Conservation (phyloP, 2,797 vertebrate species). For the Squalus acanthias region DNA sequence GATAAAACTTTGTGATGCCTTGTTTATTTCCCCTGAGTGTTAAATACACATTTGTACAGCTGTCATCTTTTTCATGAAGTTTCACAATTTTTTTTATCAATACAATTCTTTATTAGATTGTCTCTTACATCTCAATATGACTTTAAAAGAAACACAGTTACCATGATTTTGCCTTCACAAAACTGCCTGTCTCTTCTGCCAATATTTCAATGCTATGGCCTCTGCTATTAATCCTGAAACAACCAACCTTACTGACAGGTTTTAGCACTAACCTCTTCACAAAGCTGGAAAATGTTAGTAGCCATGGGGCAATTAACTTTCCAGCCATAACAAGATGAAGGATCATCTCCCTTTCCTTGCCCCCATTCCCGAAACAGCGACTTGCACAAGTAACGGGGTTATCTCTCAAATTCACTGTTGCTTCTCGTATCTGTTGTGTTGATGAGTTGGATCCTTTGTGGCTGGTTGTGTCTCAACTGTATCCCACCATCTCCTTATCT, state of each 20-base stretch:
- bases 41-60: conserved; percentile 8
- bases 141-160: neutral
- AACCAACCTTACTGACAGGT: neutral
- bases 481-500: neutral
- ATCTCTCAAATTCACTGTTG: neutral
- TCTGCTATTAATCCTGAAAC: neutral
- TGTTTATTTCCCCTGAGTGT: conserved; percentile 24
- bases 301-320: neutral
- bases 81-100: conserved; percentile 16
- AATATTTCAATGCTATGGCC: neutral
- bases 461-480: neutral
- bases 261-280: neutral
- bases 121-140: neutral
- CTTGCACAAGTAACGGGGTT: neutral
- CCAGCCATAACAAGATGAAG: neutral
- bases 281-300: neutral
- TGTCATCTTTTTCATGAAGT: conserved; percentile 3
- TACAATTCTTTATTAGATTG: neutral
- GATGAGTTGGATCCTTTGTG: neutral
- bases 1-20: neutral
- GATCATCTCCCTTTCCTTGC: neutral
- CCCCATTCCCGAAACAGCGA: neutral
- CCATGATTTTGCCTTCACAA: neutral
- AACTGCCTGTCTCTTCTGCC: neutral
- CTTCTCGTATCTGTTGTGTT: neutral